phyloP scores from a whole-genome alignment of 2,797 vertebrate genomes.

The Lepilemur septentrionalis region DNA sequence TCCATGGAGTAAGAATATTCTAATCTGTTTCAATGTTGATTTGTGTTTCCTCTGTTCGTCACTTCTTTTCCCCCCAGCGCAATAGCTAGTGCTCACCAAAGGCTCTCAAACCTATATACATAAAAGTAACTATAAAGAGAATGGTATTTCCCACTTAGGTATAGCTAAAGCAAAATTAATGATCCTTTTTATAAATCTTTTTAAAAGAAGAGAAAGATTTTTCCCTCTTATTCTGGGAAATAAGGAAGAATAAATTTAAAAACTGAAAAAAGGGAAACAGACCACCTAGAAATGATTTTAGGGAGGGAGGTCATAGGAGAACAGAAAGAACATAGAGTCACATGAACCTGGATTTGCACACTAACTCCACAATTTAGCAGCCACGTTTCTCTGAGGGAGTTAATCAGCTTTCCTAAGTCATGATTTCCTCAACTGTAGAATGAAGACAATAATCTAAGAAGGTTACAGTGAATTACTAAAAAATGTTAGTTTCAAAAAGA shows the following conservation, averaged over 20 bases:
- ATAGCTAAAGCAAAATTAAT: background rate
- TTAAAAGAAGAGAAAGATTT: background rate
- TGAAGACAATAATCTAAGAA: background rate
- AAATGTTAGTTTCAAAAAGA: background rate
- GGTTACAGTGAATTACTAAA: background rate
- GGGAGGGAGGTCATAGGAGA: background rate
- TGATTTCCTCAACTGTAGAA: background rate
- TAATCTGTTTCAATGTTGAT: background rate
- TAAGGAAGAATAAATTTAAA: background rate
- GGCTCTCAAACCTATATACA: background rate
- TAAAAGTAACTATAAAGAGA: background rate
- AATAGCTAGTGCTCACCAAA: background rate
- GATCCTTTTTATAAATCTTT: background rate
- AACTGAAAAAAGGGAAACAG: background rate
- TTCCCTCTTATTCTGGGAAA: background rate
- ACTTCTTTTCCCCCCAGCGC: background rate
- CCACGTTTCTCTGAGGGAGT: background rate
- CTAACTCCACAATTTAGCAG: background rate
- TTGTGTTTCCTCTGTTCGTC: background rate
- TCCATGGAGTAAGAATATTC: background rate
- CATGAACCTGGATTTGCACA: background rate
- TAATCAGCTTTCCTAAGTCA: background rate
- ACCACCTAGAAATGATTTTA: background rate
- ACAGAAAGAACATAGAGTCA: background rate
- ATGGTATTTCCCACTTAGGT: background rate